A percentile compares a stretch with the other conserved stretches of the same genome.
Evolutionary conservation across 1,140 invertebrate genomes (phyloP).

Genomic region (Coenobita brevimanus): DNA sequence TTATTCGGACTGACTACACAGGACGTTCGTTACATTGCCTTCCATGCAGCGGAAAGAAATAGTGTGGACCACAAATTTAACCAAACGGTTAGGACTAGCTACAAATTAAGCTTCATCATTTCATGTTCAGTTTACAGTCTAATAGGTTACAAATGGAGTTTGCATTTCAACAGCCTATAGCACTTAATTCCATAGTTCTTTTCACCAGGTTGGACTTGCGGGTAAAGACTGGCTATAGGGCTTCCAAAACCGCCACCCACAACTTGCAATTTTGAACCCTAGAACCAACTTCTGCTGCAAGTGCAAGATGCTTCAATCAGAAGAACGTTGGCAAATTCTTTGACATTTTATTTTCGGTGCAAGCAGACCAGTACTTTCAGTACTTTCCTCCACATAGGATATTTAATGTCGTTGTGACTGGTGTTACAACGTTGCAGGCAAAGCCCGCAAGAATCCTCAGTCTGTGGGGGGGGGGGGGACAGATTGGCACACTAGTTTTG

Average conservation of each 20-base stretch:
- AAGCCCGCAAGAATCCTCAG: no score
- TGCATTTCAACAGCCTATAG: background rate
- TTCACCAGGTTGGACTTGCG: no score
- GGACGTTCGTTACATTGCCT: slow-evolving; percentile 54
- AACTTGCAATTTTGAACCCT: slow-evolving; percentile 49
- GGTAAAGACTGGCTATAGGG: slow-evolving; percentile 47
- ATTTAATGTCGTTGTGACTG: slow-evolving; percentile 63
- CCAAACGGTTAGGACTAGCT: slow-evolving; percentile 44
- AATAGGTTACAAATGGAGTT: slow-evolving; percentile 9
- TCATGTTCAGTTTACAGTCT: slow-evolving; percentile 45
- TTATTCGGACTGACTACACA: slow-evolving; percentile 55
- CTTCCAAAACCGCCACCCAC: slow-evolving; percentile 36
- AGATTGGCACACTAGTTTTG: no score
- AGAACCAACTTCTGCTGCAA: slow-evolving; percentile 49
- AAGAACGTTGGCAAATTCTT: no score
- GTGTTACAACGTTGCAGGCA: slow-evolving; percentile 47
- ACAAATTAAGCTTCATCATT: slow-evolving; percentile 34
- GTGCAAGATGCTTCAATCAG: slow-evolving; percentile 39
- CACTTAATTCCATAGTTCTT: slow-evolving; percentile 7
- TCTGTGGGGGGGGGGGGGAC: no score
- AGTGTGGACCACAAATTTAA: slow-evolving; percentile 59
- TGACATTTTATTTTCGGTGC: no score
- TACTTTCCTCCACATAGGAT: slow-evolving; percentile 46
- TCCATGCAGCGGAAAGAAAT: no score
- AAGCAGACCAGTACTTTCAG: no score